phyloP scores from a whole-genome alignment of 2,888 invertebrate species.

The Orgyia antiqua region DNA sequence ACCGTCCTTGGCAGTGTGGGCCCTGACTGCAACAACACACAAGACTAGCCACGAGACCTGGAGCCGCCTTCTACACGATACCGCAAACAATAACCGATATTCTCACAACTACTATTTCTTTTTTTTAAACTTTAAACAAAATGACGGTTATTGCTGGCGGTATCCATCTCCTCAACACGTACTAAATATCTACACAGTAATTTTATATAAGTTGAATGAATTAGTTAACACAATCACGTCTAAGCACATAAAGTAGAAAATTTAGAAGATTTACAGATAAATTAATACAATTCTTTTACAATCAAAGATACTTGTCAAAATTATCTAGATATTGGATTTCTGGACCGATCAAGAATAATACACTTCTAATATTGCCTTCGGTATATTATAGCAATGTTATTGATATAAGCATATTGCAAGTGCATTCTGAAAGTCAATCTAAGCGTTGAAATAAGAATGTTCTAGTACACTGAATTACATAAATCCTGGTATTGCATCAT shows the following conservation, averaged over 20 bases:
- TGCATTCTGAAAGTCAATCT: too few relatives aligned
- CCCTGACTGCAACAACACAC: slow-evolving; percentile 81
- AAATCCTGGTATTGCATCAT: too few relatives aligned
- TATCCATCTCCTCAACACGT: slow-evolving; percentile 45
- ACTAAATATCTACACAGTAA: slow-evolving; percentile 66
- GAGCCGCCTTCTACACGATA: slow-evolving; percentile 49
- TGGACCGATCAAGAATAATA: too few relatives aligned
- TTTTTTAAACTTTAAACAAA: too few relatives aligned
- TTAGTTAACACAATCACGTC: slow-evolving; percentile 71
- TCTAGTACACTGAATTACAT: too few relatives aligned
- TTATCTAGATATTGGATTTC: slow-evolving; percentile 13
- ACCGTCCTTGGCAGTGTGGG: slow-evolving; percentile 90
- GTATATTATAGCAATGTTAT: too few relatives aligned
- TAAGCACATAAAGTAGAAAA: slow-evolving; percentile 54
- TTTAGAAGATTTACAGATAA: slow-evolving; percentile 22
- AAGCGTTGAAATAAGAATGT: too few relatives aligned
- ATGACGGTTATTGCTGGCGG: slow-evolving; percentile 40
- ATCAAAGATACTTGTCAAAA: slow-evolving; percentile 37
- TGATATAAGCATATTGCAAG: too few relatives aligned
- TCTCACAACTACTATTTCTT: neutral
- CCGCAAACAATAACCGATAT: slow-evolving; percentile 41
- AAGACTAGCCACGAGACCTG: slow-evolving; percentile 65
- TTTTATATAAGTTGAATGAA: slow-evolving; percentile 50
- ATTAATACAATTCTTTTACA: slow-evolving; percentile 24
- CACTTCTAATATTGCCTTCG: too few relatives aligned